Evolutionary conservation across 2,888 invertebrate genomes (phyloP).

Genomic region (Biston betularia): DNA sequence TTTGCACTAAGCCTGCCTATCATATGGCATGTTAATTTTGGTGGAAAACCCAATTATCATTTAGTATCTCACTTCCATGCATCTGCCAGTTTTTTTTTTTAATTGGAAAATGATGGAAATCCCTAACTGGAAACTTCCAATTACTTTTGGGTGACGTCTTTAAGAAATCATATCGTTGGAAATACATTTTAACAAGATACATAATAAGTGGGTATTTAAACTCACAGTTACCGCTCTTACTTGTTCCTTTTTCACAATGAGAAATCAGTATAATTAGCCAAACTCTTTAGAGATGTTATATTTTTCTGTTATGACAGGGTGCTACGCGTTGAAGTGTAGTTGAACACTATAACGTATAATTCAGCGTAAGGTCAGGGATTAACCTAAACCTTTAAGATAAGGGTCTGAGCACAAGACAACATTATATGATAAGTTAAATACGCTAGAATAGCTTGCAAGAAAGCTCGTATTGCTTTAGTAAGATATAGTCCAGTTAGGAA

Average conservation of each 20-base stretch:
- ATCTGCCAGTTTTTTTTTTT: neutral
- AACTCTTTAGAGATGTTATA: neutral
- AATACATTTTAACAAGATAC: constrained; percentile 30
- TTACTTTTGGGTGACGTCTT: neutral
- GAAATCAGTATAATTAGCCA: neutral
- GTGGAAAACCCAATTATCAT: neutral
- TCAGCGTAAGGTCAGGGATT: constrained; percentile 64
- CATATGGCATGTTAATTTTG: neutral
- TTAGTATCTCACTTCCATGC: neutral
- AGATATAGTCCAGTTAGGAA: too few relatives aligned
- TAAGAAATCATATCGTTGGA: neutral
- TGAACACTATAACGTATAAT: constrained; percentile 27
- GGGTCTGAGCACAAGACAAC: constrained; percentile 16
- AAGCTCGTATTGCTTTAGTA: neutral
- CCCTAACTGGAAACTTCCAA: neutral
- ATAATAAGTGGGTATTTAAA: constrained; percentile 11
- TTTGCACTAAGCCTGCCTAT: neutral
- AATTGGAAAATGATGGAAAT: too few relatives aligned
- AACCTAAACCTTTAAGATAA: constrained; percentile 63
- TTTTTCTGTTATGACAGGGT: constrained; percentile 17
- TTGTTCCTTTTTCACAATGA: constrained; percentile 14
- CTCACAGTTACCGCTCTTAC: constrained; percentile 3
- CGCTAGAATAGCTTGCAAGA: neutral
- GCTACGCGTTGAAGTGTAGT: constrained; percentile 1
- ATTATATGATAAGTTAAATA: neutral